These are phyloP conservation scores for Micrasema minimum DNA, from an alignment of 1,140 invertebrate species.

Conservation along the genomic window DNA sequence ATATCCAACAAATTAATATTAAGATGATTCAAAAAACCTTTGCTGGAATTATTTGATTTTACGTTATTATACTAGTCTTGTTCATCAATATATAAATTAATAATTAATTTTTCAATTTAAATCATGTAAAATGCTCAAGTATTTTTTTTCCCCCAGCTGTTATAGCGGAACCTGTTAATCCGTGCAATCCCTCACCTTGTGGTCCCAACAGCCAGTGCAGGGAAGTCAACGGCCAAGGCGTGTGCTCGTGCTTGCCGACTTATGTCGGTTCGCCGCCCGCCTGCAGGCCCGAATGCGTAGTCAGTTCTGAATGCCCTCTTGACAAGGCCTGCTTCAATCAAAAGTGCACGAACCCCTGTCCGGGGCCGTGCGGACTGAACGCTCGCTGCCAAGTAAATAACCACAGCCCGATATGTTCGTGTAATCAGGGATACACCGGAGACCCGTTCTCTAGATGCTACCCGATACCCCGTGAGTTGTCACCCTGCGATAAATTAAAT, in stretches of 20 bases:
- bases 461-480: conserved; percentile 68
- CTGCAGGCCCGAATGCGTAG: conserved; percentile 78
- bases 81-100: too few species aligned
- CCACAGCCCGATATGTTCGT: conserved; percentile 79
- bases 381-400: conserved; percentile 83
- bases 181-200: conserved; percentile 76
- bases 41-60: too few species aligned
- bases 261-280: conserved; percentile 78
- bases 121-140: too few species aligned
- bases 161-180: conserved; percentile 56
- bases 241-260: conserved; percentile 77
- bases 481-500: neutral
- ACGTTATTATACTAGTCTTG: too few species aligned
- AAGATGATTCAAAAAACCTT: too few species aligned
- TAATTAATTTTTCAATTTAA: too few species aligned
- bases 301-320: conserved; percentile 76
- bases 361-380: conserved; percentile 78
- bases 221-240: conserved; percentile 71
- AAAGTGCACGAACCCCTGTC: conserved; percentile 77
- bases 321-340: conserved; percentile 75
- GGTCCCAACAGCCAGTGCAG: conserved; percentile 80
- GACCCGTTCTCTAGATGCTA: conserved; percentile 75
- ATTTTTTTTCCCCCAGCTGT: conserved; percentile 68
- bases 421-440: conserved; percentile 72
- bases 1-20: too few species aligned